phyloP scores from a whole-genome alignment of 2,113 vertebrate species.

The Apeltes quadracus region DNA sequence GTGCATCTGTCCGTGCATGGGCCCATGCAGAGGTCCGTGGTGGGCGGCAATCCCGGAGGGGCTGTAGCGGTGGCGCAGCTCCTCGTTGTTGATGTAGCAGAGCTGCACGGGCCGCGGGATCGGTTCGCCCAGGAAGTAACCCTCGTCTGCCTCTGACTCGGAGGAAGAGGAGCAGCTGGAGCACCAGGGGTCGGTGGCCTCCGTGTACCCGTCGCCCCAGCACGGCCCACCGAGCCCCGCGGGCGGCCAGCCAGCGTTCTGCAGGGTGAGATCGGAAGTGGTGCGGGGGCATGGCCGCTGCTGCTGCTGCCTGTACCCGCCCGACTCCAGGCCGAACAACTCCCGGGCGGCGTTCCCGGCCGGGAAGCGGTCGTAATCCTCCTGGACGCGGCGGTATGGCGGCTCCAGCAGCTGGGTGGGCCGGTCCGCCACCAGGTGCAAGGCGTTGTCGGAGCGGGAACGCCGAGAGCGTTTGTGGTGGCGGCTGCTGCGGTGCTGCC shows the following conservation, averaged over 20 bases:
- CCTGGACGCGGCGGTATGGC: slow-evolving; percentile 85
- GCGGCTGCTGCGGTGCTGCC: slow-evolving; percentile 83
- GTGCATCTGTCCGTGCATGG: slow-evolving; percentile 76
- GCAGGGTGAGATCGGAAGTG: slow-evolving; percentile 94
- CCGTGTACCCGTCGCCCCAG: slow-evolving; percentile 79
- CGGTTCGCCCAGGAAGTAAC: slow-evolving; percentile 93
- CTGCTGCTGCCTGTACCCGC: slow-evolving; percentile 83
- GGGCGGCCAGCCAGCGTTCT: slow-evolving; percentile 92
- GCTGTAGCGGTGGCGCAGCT: slow-evolving; percentile 93
- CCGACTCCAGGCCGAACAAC: slow-evolving; percentile 78
- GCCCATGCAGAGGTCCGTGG: slow-evolving; percentile 80
- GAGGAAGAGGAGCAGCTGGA: slow-evolving; percentile 97
- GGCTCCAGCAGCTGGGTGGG: slow-evolving; percentile 85
- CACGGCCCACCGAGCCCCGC: slow-evolving; percentile 84
- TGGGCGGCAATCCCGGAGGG: slow-evolving; percentile 84
- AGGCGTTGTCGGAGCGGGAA: slow-evolving; percentile 94
- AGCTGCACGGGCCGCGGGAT: slow-evolving; percentile 93
- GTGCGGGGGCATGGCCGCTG: slow-evolving; percentile 92
- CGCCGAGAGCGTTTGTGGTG: slow-evolving; percentile 88
- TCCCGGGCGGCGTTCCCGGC: slow-evolving; percentile 86
- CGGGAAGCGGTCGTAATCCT: slow-evolving; percentile 90
- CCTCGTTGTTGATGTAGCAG: slow-evolving; percentile 93
- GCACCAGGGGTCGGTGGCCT: slow-evolving; percentile 89
- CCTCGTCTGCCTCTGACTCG: slow-evolving; percentile 92
- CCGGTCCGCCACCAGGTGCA: slow-evolving; percentile 91